Evolutionary conservation across 2,888 invertebrate genomes (phyloP), one percentile per base, ranked within the genome.

Genomic region (Pterostichus madidus): DNA sequence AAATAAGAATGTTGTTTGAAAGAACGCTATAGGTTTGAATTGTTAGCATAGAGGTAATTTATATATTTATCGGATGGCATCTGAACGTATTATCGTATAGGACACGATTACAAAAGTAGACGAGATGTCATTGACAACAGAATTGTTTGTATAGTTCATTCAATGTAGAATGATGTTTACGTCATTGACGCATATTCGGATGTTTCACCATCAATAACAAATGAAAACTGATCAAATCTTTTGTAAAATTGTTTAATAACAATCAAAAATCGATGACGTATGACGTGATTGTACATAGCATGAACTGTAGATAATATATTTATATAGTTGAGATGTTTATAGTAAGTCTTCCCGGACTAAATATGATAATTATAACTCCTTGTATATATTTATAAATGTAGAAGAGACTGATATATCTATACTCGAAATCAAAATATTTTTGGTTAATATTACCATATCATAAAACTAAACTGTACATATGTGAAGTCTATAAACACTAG

Each of bases 371-470:
- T 76, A 76, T 35, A 68, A 71, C 68, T 52, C 52, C 49, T 68
- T 80, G 80, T 80, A 80, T 32, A 80, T 80, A 80, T 56, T 73
- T 32, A 15, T 71, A 46, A 17, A 78, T 78, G 76, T 83, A 83
- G 83, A 76, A 77, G 77, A 83, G 83, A 83, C 83, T 83, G 83
- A 83, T 77, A 35, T 80, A 80, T 68, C 75, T 81, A 83, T 83
- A 83, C 77, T 83, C 83, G 77, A 83, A 83, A 82, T 81, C 73
- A 81, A 80, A 82, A 82, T 75, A 79, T 81, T 81, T 83, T 83
- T 76, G 64, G 76, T 83, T 64, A 81, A 64, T 49, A 61, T 59
- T 49, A 83, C 77, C 83, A 80, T 80, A 80, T 80, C 80, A 80
- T 31, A 15, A 24, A 24, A 24, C 24, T 24, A 24, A 80, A 80